phyloP scores from a whole-genome alignment of 2,797 vertebrate species.

The Syndactyla subalaris region DNA sequence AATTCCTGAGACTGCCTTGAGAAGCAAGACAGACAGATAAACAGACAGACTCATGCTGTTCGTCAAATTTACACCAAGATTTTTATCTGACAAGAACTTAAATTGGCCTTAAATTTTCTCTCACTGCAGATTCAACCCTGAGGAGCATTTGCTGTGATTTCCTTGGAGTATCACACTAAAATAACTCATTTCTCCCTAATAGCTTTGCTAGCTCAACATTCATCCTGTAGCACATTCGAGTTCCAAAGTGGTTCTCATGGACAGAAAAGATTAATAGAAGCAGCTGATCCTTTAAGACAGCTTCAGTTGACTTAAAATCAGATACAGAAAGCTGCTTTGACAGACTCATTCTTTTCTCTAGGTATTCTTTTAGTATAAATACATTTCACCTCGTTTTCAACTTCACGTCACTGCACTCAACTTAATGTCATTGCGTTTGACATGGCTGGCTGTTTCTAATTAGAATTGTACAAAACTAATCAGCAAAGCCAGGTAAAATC shows the following conservation, averaged over 20 bases:
- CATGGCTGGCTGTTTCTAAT: constrained; percentile 9
- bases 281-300: not conserved
- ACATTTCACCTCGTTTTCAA: not conserved
- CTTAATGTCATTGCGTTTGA: not conserved
- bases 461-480: constrained; percentile 11
- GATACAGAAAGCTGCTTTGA: not conserved
- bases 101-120: not conserved
- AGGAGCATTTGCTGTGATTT: not conserved
- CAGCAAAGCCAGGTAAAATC: constrained; percentile 27
- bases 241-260: not conserved
- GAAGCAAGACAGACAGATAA: not conserved
- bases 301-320: not conserved
- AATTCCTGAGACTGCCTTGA: constrained; percentile 13
- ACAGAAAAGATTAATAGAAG: constrained; percentile 1
- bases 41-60: not conserved
- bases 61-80: constrained; percentile 41
- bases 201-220: not conserved
- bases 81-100: not conserved
- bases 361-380: not conserved
- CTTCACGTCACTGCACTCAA: not conserved
- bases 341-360: not conserved
- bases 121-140: not conserved
- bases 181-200: constrained; percentile 1
- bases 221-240: not conserved
- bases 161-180: not conserved